These are phyloP conservation scores for Acomys russatus DNA, from an alignment of 2,797 vertebrate species.

Conservation along the genomic window DNA sequence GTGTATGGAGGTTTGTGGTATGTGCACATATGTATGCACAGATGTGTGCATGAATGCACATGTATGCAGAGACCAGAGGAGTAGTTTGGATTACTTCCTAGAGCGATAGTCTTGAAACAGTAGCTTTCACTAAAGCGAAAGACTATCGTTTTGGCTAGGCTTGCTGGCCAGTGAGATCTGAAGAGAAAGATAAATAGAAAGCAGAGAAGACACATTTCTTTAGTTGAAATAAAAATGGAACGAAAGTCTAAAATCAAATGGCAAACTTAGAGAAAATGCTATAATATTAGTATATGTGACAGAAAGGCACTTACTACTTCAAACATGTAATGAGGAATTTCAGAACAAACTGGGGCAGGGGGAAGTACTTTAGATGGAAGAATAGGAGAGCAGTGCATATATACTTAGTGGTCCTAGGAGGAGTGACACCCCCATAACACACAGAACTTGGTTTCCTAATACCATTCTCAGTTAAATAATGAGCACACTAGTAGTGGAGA, in stretches of 20 bases:
- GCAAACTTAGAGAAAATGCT: background rate
- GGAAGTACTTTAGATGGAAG: background rate
- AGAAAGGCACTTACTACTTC: background rate
- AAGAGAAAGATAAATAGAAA: background rate
- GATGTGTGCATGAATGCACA: too few relatives aligned
- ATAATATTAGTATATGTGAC: background rate
- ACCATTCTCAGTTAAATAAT: background rate
- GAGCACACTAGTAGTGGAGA: fast-evolving
- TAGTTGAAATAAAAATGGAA: slow-evolving; percentile 1
- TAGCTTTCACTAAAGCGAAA: background rate
- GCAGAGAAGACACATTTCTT: background rate
- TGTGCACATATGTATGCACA: background rate
- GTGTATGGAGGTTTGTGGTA: background rate
- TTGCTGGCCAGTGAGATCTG: background rate
- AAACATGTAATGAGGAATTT: background rate
- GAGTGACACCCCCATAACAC: background rate
- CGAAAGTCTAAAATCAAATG: background rate
- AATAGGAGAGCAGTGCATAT: background rate
- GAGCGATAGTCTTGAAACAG: background rate
- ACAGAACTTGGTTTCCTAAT: background rate
- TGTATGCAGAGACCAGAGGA: background rate
- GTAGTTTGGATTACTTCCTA: background rate
- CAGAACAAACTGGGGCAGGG: background rate
- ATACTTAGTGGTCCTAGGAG: background rate
- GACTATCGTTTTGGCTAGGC: background rate